Base-by-base conservation (phyloP, 2,797 vertebrate genomes). In the Anableps anableps region DNA sequence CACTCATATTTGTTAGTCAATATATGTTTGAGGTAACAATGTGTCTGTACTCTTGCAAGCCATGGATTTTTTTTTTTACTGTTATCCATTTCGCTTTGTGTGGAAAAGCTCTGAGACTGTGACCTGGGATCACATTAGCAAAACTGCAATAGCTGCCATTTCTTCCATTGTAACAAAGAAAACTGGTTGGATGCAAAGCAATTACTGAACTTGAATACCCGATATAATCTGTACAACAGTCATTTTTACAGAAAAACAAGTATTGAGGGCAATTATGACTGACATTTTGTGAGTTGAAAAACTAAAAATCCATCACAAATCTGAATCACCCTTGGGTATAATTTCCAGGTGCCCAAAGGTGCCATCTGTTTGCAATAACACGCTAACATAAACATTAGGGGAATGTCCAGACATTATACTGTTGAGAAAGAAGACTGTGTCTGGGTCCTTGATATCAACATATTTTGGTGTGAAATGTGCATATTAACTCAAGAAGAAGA, bases 141-240 rank as follows among this genome's bases (percentile, higher is more conserved):
- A 81, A 78, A 71, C 81, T 53, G 71, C 71, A 13, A 47, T 38
- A 41, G 47, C 78, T 78, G 51, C 36, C 72, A 83, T 29, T 70
- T 66, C 80, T 74, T 31, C 72, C 72, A 73, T 66, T 6, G 58
- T 60, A 76, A 78, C 60, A 60, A 60, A 83, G 36, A 80, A 16
- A 53, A 73, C n/a, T n/a, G 36, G 76, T 36, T 73, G n/a, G 68
- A 62, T 79, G 72, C 47, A 76, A 78, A 77, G 38, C 3, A 26
- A 14, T 77, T 71, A 73, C 31, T 17, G 66, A 72, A 29, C 14
- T 58, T 31, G 16, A 48, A 2, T 77, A 31, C 2, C 45, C 7
- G 43, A 41, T 38, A 19, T 36, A 36, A 34, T 64, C 60, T 64
- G 31, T 14, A 64, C 14, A 19, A 19, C 34, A 36, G 6, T 23